These are phyloP conservation scores for Drosophila bocqueti DNA, from an alignment of 1,140 invertebrate genomes.

Conservation along the genomic window DNA sequence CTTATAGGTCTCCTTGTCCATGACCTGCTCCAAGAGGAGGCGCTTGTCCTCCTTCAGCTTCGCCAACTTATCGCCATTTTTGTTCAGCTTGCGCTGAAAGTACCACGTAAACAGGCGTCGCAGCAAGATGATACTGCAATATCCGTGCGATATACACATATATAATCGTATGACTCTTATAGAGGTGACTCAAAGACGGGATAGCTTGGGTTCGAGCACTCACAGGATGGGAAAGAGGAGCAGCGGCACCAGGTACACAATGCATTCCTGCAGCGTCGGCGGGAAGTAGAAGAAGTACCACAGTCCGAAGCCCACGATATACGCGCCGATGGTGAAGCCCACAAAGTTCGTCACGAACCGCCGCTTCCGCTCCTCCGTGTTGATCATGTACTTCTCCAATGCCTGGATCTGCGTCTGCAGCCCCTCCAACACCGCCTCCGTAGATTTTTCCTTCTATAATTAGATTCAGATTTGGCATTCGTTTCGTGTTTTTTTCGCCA, in stretches of 20 bases:
- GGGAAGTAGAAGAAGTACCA: slow-evolving; percentile 93
- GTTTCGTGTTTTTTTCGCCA: slow-evolving; percentile 14
- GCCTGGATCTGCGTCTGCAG: slow-evolving; percentile 93
- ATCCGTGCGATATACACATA: slow-evolving; percentile 14
- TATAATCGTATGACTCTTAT: background rate
- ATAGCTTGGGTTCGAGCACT: slow-evolving; percentile 85
- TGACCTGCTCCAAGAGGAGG: slow-evolving; percentile 97
- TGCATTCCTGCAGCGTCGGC: slow-evolving; percentile 88
- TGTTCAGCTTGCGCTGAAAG: slow-evolving; percentile 92
- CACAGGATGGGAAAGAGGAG: slow-evolving; percentile 92
- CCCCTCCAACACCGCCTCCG: slow-evolving; percentile 90
- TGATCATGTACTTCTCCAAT: slow-evolving; percentile 91
- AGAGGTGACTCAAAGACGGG: slow-evolving; percentile 38
- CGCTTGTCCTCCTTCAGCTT: slow-evolving; percentile 93
- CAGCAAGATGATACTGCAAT: slow-evolving; percentile 90
- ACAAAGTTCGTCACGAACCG: slow-evolving; percentile 92
- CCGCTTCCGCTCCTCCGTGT: slow-evolving; percentile 92
- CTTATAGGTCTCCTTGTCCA: slow-evolving; percentile 99
- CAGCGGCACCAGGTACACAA: slow-evolving; percentile 90
- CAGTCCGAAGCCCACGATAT: slow-evolving; percentile 90
- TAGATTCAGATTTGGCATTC: slow-evolving; percentile 45
- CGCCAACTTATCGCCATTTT: slow-evolving; percentile 91
- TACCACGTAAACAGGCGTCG: slow-evolving; percentile 94
- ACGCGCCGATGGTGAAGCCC: slow-evolving; percentile 92
- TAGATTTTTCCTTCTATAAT: slow-evolving; percentile 93